Conservation (phyloP, 2,888 invertebrate species). For the Idaea biselata region DNA sequence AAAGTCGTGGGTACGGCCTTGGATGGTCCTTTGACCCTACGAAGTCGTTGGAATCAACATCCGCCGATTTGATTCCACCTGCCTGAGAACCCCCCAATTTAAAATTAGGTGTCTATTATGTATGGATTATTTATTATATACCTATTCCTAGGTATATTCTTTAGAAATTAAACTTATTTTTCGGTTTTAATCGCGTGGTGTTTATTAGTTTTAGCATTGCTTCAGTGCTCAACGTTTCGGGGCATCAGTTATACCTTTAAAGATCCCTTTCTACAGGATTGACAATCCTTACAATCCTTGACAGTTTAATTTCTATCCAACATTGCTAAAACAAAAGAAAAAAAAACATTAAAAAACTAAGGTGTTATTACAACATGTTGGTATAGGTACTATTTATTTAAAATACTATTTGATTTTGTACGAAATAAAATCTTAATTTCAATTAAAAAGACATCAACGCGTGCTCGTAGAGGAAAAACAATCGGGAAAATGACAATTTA, state of each 20-base stretch:
- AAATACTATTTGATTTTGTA: constrained; percentile 15
- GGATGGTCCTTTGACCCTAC: constrained; percentile 70
- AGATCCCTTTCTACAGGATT: too few species aligned
- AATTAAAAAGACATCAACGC: background rate
- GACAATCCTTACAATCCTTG: too few species aligned
- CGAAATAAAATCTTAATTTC: constrained; percentile 5
- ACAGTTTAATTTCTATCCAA: too few species aligned
- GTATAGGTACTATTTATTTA: background rate
- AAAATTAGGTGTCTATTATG: constrained; percentile 18
- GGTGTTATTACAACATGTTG: background rate
- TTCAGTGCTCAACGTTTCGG: too few species aligned
- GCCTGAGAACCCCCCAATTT: constrained; percentile 53
- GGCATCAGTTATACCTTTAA: too few species aligned
- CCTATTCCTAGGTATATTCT: background rate
- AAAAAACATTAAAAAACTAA: too few species aligned
- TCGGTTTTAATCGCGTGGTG: too few species aligned
- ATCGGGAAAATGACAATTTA: background rate
- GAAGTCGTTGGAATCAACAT: constrained; percentile 51
- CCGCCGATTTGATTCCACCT: constrained; percentile 59
- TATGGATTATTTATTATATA: background rate
- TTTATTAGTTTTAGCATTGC: too few species aligned
- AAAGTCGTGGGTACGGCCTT: constrained; percentile 66
- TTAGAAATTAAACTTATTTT: too few species aligned
- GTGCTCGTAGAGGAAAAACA: background rate
- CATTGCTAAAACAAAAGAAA: too few species aligned